A percentile compares a stretch with the other conserved stretches of the same genome.
Conservation (phyloP, 2,797 vertebrate species). For the Myotis vivesi region DNA sequence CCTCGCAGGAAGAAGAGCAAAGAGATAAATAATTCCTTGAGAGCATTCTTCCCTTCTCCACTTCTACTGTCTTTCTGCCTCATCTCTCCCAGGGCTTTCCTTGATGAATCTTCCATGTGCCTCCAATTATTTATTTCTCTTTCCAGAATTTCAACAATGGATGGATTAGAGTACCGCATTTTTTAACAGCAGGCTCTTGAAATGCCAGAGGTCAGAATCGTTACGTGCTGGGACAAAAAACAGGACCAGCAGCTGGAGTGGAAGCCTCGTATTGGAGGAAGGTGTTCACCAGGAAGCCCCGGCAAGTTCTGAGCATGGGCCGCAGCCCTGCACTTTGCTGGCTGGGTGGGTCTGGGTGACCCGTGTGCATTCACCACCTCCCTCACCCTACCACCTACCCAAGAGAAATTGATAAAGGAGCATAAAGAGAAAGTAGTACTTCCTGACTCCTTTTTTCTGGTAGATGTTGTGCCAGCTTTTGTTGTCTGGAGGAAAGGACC, state of each 20-base stretch:
- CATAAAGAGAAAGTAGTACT: not conserved
- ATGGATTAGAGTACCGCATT: slow-evolving; percentile 36
- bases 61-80: slow-evolving; percentile 38
- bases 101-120: slow-evolving; percentile 69
- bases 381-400: not conserved
- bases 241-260: not conserved
- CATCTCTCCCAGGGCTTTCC: slow-evolving; percentile 57
- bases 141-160: slow-evolving; percentile 62
- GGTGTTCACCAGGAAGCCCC: not conserved
- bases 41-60: slow-evolving; percentile 47
- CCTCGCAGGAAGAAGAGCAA: slow-evolving; percentile 60
- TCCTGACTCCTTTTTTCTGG: not conserved
- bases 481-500: not conserved
- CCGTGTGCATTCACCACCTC: not conserved
- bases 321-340: not conserved
- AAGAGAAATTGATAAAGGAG: not conserved
- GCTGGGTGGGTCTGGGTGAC: not conserved
- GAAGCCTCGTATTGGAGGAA: not conserved
- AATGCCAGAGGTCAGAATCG: slow-evolving; percentile 53
- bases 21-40: slow-evolving; percentile 66
- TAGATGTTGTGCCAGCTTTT: not conserved
- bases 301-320: not conserved
- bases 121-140: slow-evolving; percentile 71
- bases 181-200: slow-evolving; percentile 56
- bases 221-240: slow-evolving; percentile 37